Base-by-base conservation (phyloP, 2,888 invertebrate genomes). In the Fragum whitleyi region DNA sequence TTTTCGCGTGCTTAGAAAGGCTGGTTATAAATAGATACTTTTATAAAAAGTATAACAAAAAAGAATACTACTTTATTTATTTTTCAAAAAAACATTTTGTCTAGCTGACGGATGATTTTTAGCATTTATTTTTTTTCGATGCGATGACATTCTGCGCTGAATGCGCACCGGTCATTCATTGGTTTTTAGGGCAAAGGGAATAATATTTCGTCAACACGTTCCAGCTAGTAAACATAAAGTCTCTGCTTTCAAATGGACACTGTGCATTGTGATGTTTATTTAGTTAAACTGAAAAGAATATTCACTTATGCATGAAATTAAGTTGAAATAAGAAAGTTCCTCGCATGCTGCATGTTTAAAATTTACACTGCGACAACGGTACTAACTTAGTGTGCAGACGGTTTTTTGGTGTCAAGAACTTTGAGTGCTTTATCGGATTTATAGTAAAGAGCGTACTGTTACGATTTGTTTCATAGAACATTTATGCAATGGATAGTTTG, bases 401-500 rank as follows among this genome's bases (percentile, higher is more conserved):
- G 65, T 65, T 65, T 65, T 65, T 65, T 65, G 21, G 23, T 57
- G 51, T 51, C 51, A n/a, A 51, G n/a, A 19, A n/a, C 16, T 51
- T 21, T 5, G 21, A n/a, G 47, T 47, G 47, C 47, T 47, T 47
- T 47, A 47, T 47, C 47, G 47, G 47, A 47, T 47, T 47, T 47
- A 47, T 47, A 47, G n/a, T 47, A 47, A 16, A 9, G 7, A 14
- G 47, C 47, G 14, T 47, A 47, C 14, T 47, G 47, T n/a, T 47
- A 14, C 47, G 16, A 47, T 47, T 47, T 47, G 47, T 47, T 47
- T 47, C 47, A 47, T 47, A 47, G 47, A 47, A 47, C 47, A 19
- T 47, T 47, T 47, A 65, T 32, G 61, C 72, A 55, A 19, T 53
- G 23, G 53, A 65, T 69, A 69, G 61, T 59, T 76, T 69, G 55